Base-by-base conservation (phyloP, 2,888 invertebrate species). In the Drosophila diplacantha region DNA sequence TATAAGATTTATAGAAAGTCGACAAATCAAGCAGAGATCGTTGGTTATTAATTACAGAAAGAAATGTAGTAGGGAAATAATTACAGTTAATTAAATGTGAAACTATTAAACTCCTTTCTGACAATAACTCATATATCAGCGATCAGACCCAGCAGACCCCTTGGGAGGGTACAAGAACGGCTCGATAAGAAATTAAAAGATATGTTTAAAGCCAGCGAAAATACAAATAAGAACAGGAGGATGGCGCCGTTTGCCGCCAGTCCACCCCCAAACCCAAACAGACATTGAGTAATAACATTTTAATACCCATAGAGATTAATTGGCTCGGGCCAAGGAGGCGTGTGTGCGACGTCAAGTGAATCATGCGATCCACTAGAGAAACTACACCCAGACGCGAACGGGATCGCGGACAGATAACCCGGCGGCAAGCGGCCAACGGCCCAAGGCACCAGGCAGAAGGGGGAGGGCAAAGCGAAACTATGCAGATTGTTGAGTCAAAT, bases 281-380 rank as follows among this genome's bases (percentile, higher is more conserved):
- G 62, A 69, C 74, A 64, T 78, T 80, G 77, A 70, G 67, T 76
- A 80, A 83, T 80, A 83, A 73, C 66, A 78, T 73, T 83, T 83
- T 78, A 81, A 80, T 80, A 70, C 60, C 53, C 71, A 53, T 66
- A 69, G 62, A 81, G 74, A 75, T 79, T 83, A 83, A 80, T 80
- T 80, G 82, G 35, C 37, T 24, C 32, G 12, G 32, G 47, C 20
- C 41, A 35, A 39, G n/a, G 22, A 24, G 53, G 53, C 32, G 38
- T 31, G 51, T 18, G 38, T 22, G 41, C 51, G 20, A 56, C 59
- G 59, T 14, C 20, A 52, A 29, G 68, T 83, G 78, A 83, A 76
- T 78, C 78, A 82, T 80, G 74, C 72, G 49, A 71, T 56, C 47
- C 57, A 43, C 47, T 32, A 64, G 41, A 47, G 63, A 43, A 37